Base-by-base conservation (phyloP, 2,113 vertebrate genomes). In the Microtus richardsoni region DNA sequence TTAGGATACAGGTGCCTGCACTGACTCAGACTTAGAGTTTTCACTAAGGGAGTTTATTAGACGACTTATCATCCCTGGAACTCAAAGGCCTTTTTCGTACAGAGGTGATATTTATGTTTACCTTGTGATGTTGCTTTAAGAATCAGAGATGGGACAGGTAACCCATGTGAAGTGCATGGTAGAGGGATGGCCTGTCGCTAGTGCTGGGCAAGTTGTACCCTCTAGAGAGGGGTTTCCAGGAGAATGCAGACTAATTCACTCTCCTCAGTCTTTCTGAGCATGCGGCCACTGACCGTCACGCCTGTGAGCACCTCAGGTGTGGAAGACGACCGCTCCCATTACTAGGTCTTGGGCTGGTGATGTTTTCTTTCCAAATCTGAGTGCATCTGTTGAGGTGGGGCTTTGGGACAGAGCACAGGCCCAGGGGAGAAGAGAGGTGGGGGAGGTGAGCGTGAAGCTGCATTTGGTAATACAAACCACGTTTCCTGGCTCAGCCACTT, bases 401-500 rank as follows among this genome's bases (percentile, higher is more conserved):
- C 52, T 33, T 87, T 90, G 70, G 86, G 74, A 60, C 70, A 26
- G 58, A 90, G 88, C n/a, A 49, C 64, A 77, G 91, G 24, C 84
- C 79, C 30, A 47, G 88, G 85, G 93, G 70, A 94, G 93, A 84
- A 22, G 39, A 33, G 84, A 58, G 24, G 88, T 62, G 87, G 95
- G 19, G 70, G 1, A 8, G 96, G 84, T 64, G 96, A 96, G 95
- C 26, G 44, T 62, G 85, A 93, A 95, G 85, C 91, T 88, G 96
- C 93, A 85, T 70, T 91, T 80, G 96, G 92, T 47, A 96, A 97
- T 93, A 96, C 60, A 96, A 96, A 96, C 90, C 85, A 74, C 95
- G 96, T 94, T 98, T 97, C 97, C 98, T 98, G 98, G 95, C 96
- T 94, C 97, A 78, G 91, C 92, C 95, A 97, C 97, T 98, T 97